Evolutionary conservation across 1,140 invertebrate genomes (phyloP), one percentile per base, ranked within the genome.

Genomic region (Drosophila ironensis): DNA sequence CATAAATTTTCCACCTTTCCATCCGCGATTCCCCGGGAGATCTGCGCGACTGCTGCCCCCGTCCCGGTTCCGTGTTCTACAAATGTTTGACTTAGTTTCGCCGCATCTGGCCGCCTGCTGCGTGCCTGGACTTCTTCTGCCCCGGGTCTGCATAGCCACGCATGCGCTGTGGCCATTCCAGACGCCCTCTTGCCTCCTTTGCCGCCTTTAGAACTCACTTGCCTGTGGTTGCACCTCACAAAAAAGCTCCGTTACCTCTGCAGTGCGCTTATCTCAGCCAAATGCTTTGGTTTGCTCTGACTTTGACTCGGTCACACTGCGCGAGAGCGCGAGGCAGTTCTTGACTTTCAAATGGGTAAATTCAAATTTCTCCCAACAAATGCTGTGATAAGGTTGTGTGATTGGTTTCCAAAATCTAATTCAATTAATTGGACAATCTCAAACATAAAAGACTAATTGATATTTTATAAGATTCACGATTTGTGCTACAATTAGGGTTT

Each of bases 11-110:
- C 52, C 78, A 54, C 57, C 69, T 84, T 82, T 84, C 37, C 52
- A 82, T 51, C 66, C 74, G 42, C 59, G 33, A 59, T 80, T 82
- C 59, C 69, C 72, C 40, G 40, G 68, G 45, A 63, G 67, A 68
- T 40, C 40, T 14, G 7, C 9, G 5, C 8, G 30, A 33, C 30
- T 33, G 33, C 12, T n/a, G 11, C 11, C 17, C 24, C 12, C 22
- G 12, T 14, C 16, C 22, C 19, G n/a, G 20, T 17, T 25, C 54
- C 17, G 40, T 84, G 77, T 84, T 77, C 73, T 72, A 82, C 77
- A 82, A 82, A 82, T 82, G 80, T 82, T 84, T 82, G 73, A 82
- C 77, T 82, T 82, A 84, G 78, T 82, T 82, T 84, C 51, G 78
- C 45, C 30, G 35, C 51, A 77, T 60, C 37, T 78, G 54, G 48